A percentile compares a stretch with the other conserved stretches of the same genome.
These are phyloP conservation scores for Psittacula echo DNA, from an alignment of 2,797 vertebrate genomes.

Conservation along the genomic window DNA sequence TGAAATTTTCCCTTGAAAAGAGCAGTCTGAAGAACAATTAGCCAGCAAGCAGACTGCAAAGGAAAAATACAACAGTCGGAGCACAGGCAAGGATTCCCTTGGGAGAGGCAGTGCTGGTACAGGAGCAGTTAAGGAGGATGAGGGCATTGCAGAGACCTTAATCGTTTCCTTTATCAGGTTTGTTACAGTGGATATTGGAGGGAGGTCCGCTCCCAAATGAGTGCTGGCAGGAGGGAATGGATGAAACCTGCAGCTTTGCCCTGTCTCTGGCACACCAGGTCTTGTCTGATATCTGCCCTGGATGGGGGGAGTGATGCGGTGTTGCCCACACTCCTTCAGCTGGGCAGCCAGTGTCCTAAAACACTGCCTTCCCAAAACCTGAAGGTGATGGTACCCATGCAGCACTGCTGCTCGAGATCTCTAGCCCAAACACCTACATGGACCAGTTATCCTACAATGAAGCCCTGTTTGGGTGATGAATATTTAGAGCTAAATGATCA, in stretches of 20 bases:
- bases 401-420: rapidly evolving
- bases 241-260: not conserved
- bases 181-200: not conserved
- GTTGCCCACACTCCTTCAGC: not conserved
- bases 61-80: rapidly evolving
- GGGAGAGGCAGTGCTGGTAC: not conserved
- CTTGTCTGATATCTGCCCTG: not conserved
- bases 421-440: rapidly evolving
- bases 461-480: not conserved
- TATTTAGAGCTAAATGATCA: not conserved
- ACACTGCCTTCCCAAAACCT: not conserved
- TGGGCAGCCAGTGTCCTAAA: not conserved
- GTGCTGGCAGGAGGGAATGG: not conserved
- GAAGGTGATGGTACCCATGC: not conserved
- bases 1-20: conserved; percentile 40
- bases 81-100: not conserved
- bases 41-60: not conserved
- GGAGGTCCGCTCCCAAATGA: rapidly evolving
- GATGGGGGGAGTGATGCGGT: not conserved
- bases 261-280: not conserved
- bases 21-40: conserved; percentile 43
- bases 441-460: not conserved
- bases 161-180: not conserved
- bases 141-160: not conserved
- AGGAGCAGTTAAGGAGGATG: not conserved